Conservation (phyloP, 2,797 vertebrate genomes). For the Neosilurus hyrtlii region DNA sequence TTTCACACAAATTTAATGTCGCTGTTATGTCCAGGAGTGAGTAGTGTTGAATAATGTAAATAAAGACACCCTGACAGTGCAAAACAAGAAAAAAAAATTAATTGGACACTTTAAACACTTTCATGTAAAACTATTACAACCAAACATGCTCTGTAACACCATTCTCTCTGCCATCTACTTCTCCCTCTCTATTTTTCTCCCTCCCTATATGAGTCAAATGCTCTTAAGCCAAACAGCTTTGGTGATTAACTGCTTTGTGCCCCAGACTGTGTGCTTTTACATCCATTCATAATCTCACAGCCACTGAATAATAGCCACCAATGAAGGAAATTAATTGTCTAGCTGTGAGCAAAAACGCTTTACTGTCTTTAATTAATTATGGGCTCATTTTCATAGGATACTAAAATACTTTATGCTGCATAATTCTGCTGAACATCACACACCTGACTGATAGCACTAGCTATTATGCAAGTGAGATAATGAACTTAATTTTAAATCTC, state of each 20-base stretch:
- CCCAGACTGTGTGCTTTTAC: conserved; percentile 44
- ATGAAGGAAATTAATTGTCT: conserved; percentile 43
- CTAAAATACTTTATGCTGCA: conserved; percentile 46
- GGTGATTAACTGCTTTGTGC: conserved; percentile 51
- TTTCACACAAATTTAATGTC: conserved; percentile 33
- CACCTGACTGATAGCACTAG: conserved; percentile 15
- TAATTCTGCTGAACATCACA: conserved; percentile 24
- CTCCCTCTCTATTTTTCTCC: conserved; percentile 17
- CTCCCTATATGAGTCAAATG: conserved; percentile 15
- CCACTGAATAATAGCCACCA: conserved; percentile 36
- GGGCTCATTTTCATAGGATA: conserved; percentile 37
- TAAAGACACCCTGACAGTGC: neutral
- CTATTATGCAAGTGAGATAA: conserved; percentile 40
- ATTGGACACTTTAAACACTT: neutral
- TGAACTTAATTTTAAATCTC: conserved; percentile 5
- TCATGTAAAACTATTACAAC: neutral
- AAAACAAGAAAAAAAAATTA: neutral
- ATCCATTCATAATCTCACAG: conserved; percentile 46
- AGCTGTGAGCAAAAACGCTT: conserved; percentile 27
- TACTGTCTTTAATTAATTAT: conserved; percentile 46
- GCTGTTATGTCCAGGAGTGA: conserved; percentile 14
- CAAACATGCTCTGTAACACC: neutral
- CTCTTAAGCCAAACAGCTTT: conserved; percentile 40
- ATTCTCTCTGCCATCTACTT: neutral
- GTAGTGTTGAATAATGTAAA: neutral